Conservation (phyloP, 1,140 invertebrate species). For the Aphaenogaster ashmeadi region DNA sequence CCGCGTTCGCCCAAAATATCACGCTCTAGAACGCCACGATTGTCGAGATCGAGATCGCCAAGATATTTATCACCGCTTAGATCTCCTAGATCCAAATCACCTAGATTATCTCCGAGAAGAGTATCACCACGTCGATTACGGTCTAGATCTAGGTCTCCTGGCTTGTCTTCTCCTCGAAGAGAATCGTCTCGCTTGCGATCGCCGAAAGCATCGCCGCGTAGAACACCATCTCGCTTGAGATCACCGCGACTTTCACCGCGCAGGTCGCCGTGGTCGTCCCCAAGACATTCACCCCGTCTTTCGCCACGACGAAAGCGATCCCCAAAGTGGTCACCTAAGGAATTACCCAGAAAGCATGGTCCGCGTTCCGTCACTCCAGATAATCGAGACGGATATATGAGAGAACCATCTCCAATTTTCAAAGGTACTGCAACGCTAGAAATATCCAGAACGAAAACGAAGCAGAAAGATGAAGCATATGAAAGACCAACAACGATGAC, state of each 20-base stretch:
- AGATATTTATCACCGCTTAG: conserved; percentile 67
- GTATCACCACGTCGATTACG: conserved; percentile 61
- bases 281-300: conserved; percentile 75
- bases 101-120: conserved; percentile 72
- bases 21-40: conserved; percentile 67
- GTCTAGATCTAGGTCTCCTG: conserved; percentile 73
- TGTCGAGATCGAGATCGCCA: conserved; percentile 70
- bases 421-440: conserved; percentile 70
- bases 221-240: conserved; percentile 62
- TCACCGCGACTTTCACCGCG: conserved; percentile 76
- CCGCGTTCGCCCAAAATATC: conserved; percentile 65
- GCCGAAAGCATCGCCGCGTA: conserved; percentile 73
- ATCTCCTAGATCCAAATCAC: conserved; percentile 71
- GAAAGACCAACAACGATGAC: conserved; percentile 45
- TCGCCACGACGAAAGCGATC: conserved; percentile 77
- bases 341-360: conserved; percentile 70
- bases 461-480: conserved; percentile 69
- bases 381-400: conserved; percentile 44
- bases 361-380: conserved; percentile 72
- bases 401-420: conserved; percentile 64
- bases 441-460: conserved; percentile 66
- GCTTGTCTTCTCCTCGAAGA: conserved; percentile 71
- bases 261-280: conserved; percentile 82
- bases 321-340: conserved; percentile 76
- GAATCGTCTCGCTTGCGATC: conserved; percentile 68